phyloP scores from a whole-genome alignment of 2,113 vertebrate species.

The Pterocles orientalis region DNA sequence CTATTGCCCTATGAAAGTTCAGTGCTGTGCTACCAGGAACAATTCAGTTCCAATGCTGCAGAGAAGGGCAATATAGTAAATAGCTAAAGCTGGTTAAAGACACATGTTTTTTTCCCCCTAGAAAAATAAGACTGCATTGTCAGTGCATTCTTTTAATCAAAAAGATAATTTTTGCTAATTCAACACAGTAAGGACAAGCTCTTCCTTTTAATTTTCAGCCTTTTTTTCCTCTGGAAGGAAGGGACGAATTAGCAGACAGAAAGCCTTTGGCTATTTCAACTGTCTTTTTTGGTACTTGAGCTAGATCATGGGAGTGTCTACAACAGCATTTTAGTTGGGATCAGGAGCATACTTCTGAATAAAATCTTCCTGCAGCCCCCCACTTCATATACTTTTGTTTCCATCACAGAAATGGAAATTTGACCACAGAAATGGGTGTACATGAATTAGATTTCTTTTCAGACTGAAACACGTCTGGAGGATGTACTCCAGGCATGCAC shows the following conservation, averaged over 20 bases:
- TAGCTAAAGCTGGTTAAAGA: slow-evolving; percentile 12
- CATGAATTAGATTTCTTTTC: not conserved
- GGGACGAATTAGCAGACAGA: slow-evolving; percentile 35
- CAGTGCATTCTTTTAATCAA: not conserved
- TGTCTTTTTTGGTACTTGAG: not conserved
- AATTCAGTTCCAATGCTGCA: not conserved
- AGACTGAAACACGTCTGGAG: not conserved
- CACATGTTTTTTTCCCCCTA: not conserved
- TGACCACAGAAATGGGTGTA: not conserved
- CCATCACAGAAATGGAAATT: not conserved
- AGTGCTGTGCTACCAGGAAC: not conserved
- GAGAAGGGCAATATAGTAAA: slow-evolving; percentile 3
- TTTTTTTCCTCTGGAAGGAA: not conserved
- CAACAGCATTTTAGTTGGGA: not conserved
- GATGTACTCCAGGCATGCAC: not conserved
- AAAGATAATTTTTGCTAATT: slow-evolving; percentile 18
- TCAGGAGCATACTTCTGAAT: not conserved
- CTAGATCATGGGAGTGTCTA: not conserved
- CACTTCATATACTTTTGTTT: not conserved
- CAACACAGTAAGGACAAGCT: not conserved
- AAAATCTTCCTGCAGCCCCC: not conserved
- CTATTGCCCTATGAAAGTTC: slow-evolving; percentile 45
- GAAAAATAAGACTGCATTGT: slow-evolving; percentile 18
- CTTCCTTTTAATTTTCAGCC: not conserved
- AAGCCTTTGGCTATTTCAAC: not conserved